These are phyloP conservation scores for Triops cancriformis DNA, from an alignment of 1,140 invertebrate species.

Conservation along the genomic window DNA sequence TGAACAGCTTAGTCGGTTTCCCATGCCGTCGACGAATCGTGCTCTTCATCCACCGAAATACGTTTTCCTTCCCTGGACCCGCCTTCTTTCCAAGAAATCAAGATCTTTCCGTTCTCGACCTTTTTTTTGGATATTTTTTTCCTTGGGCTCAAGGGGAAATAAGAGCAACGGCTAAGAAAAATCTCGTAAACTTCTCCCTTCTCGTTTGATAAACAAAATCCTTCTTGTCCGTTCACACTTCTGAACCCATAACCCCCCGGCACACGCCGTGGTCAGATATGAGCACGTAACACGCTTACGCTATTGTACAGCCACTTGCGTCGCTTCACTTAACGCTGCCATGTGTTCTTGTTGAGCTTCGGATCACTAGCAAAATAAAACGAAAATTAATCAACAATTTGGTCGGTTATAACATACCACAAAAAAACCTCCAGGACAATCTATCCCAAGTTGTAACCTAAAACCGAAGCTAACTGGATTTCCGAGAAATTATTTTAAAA, in stretches of 20 bases:
- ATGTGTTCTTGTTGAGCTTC: background rate
- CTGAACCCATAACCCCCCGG: background rate
- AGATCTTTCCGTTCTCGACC: background rate
- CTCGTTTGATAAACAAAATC: background rate
- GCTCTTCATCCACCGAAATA: background rate
- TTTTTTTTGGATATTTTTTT: background rate
- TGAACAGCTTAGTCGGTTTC: slow-evolving; percentile 89
- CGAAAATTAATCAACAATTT: background rate
- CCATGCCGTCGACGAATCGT: slow-evolving; percentile 51
- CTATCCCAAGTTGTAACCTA: no score
- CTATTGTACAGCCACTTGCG: background rate
- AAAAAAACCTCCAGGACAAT: no score
- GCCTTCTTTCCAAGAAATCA: background rate
- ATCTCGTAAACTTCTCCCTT: background rate
- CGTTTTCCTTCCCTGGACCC: no score
- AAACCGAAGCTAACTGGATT: no score
- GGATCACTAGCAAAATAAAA: background rate
- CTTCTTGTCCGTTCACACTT: background rate
- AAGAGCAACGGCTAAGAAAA: no score
- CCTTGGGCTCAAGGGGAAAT: background rate
- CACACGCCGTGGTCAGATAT: background rate
- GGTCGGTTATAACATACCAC: no score
- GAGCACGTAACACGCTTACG: background rate
- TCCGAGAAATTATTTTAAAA: no score
- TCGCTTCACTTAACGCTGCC: background rate